A percentile compares a stretch with the other conserved stretches of the same genome.
Evolutionary conservation across 2,797 vertebrate species (phyloP).

Genomic region (Morelia viridis): DNA sequence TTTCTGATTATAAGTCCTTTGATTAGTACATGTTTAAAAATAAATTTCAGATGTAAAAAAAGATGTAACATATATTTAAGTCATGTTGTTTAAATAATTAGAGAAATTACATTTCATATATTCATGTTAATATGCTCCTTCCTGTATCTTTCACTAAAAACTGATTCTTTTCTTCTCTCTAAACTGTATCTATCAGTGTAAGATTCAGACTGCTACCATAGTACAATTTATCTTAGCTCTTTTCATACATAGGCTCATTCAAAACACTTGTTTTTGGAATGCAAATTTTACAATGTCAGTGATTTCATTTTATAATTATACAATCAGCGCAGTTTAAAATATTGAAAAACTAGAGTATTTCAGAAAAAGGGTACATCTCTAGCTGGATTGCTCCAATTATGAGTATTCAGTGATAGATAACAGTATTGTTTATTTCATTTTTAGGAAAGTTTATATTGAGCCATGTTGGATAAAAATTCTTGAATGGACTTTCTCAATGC

Average conservation of each 20-base stretch:
- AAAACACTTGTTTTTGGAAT: not conserved
- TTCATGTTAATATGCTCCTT: not conserved
- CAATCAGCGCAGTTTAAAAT: not conserved
- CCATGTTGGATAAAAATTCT: conserved; percentile 4
- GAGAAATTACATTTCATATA: conserved; percentile 11
- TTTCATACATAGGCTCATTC: not conserved
- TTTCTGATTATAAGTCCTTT: not conserved
- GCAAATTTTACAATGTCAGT: not conserved
- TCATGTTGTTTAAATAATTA: not conserved
- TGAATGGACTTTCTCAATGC: not conserved
- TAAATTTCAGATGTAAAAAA: conserved; percentile 6
- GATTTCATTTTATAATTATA: not conserved
- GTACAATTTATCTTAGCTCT: not conserved
- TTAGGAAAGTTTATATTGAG: not conserved
- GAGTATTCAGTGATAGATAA: not conserved
- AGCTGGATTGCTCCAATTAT: not conserved
- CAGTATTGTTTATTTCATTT: conserved; percentile 17
- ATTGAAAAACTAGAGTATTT: not conserved
- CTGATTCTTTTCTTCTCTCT: not conserved
- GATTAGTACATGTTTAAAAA: not conserved
- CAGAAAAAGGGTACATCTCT: not conserved
- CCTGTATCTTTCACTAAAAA: not conserved
- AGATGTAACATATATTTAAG: conserved; percentile 1
- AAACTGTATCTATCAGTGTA: not conserved
- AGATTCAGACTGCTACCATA: not conserved